A percentile compares a stretch with the other conserved stretches of the same genome.
phyloP scores from a whole-genome alignment of 2,113 vertebrate species.

The Ariopsis seemanni region DNA sequence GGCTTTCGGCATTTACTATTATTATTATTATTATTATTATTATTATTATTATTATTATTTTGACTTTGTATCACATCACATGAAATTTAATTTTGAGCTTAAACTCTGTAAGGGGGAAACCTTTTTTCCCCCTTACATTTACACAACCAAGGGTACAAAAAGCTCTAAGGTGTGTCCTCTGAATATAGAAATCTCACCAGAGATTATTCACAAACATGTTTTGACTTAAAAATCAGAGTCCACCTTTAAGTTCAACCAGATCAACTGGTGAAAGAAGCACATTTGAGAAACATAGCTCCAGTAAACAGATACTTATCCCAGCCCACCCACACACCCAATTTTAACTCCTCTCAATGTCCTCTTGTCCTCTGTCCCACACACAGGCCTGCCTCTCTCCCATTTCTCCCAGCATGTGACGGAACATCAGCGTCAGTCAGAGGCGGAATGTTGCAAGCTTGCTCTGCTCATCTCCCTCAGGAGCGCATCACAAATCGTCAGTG shows the following conservation, averaged over 20 bases:
- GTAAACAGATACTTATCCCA: background rate
- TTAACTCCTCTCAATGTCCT: constrained; percentile 5
- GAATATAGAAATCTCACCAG: background rate
- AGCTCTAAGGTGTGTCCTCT: background rate
- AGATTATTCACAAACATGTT: background rate
- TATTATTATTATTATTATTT: too few relatives aligned
- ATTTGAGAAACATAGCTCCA: background rate
- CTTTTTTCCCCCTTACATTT: background rate
- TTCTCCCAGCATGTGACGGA: constrained; percentile 25
- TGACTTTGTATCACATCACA: background rate
- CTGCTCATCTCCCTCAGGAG: constrained; percentile 66
- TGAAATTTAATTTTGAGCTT: background rate
- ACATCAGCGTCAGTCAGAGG: constrained; percentile 42
- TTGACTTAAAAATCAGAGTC: background rate
- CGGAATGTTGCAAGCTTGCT: constrained; percentile 56
- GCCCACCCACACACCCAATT: constrained; percentile 18
- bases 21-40: too few relatives aligned
- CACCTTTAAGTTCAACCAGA: background rate
- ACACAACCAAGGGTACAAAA: background rate
- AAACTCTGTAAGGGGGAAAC: background rate
- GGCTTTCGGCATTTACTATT: too few relatives aligned
- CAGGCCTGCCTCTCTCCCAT: background rate
- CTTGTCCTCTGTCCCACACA: constrained; percentile 5
- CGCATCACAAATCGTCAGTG: constrained; percentile 71
- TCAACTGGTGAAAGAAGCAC: background rate